Evolutionary conservation across 2,797 vertebrate genomes (phyloP), one percentile per base, ranked within the genome.

Genomic region (Sparidentex hasta): DNA sequence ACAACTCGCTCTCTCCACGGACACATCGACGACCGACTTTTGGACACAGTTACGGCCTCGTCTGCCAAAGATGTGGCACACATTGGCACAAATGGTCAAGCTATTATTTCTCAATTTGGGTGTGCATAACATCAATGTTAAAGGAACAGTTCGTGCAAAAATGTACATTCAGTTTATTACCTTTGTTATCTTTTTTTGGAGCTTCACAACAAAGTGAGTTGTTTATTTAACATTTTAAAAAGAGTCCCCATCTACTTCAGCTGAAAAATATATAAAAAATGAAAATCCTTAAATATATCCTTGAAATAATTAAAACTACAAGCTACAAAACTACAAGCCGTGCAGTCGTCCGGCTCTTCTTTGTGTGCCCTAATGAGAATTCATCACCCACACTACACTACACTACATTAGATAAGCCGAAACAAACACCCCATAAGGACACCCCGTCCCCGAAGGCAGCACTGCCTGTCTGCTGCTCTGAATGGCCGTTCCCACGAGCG

Each of bases 351-450:
- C 29, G 3, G 29, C 29, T 33, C 29, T 33, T 81, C 57, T 86
- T 67, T 9, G 33, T 67, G 25, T 48, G 59, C 46, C 52, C 47
- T 12, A 38, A 38, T 5, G n/a, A 65, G 52, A 65, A 57, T 59
- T 46, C 68, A 78, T 58, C 62, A 14, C 16, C 56, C 50, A 64
- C n/a, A n/a, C n/a, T n/a, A n/a, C n/a, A n/a, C n/a, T n/a, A n/a
- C n/a, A n/a, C n/a, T 61, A 25, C 21, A 55, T 77, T 25, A 71
- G 33, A 74, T 62, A 77, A 78, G 25, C 56, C 66, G 65, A 84
- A 59, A 78, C 64, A 69, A 85, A 87, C 67, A 25, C 66, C 58
- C 58, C 54, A 48, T 25, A 77, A 71, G n/a, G 57, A 55, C 27
- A 5, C 33, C 27, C 25, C 25, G 14, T 72, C 50, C 16, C 52